phyloP scores from a whole-genome alignment of 92 coral and sea anemone genomes.

The Blastomussa wellsi region DNA sequence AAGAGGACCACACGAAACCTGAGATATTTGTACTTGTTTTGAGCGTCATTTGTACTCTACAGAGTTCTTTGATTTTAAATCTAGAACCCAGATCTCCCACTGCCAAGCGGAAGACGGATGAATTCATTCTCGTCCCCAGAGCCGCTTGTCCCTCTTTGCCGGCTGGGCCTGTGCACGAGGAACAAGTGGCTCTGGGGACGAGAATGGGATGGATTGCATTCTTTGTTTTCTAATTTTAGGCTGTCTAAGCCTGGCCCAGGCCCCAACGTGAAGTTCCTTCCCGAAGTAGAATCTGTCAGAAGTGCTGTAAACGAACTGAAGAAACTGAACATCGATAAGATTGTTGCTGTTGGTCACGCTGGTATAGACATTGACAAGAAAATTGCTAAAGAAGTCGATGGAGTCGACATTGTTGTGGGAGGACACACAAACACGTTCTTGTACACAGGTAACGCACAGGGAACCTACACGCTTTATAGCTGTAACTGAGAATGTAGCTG shows the following conservation, averaged over 20 bases:
- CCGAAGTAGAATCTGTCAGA: constrained; percentile 74
- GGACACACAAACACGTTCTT: constrained; percentile 94
- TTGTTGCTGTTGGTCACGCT: constrained; percentile 91
- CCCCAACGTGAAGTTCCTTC: constrained; percentile 70
- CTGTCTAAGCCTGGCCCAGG: constrained; percentile 81
- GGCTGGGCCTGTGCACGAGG: too few relatives aligned
- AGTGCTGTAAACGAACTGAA: constrained; percentile 72
- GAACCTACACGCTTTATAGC: neutral
- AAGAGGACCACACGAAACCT: too few relatives aligned
- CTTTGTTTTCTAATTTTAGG: constrained; percentile 29
- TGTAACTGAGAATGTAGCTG: neutral
- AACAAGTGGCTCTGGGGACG: too few relatives aligned
- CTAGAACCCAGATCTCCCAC: too few relatives aligned
- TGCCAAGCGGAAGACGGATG: too few relatives aligned
- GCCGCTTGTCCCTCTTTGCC: too few relatives aligned
- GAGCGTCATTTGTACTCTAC: too few relatives aligned
- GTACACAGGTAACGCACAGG: constrained; percentile 71
- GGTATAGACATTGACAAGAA: constrained; percentile 80
- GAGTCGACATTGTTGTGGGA: constrained; percentile 90
- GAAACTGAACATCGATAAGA: constrained; percentile 76
- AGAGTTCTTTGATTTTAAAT: too few relatives aligned
- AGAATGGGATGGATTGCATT: too few relatives aligned
- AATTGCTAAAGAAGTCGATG: constrained; percentile 74
- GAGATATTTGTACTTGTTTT: too few relatives aligned
- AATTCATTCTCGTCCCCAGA: too few relatives aligned